phyloP scores from a whole-genome alignment of 2,113 vertebrate species.

The Crotophaga sulcirostris region DNA sequence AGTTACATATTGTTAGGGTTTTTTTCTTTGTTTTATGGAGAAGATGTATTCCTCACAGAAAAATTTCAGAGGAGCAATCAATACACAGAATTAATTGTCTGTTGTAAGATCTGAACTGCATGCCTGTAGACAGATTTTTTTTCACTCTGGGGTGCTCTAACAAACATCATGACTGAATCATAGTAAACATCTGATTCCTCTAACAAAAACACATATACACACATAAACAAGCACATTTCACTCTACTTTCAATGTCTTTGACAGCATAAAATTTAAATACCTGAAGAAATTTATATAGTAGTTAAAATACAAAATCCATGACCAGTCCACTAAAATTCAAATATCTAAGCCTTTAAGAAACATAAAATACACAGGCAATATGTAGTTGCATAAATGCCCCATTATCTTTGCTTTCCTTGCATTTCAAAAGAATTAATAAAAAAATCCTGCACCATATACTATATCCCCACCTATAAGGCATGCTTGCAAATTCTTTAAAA shows the following conservation, averaged over 20 bases:
- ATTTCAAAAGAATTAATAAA: not conserved
- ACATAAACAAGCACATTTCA: not conserved
- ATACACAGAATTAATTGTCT: conserved; percentile 7
- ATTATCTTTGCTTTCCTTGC: not conserved
- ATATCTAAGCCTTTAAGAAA: not conserved
- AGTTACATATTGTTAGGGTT: not conserved
- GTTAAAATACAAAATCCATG: not conserved
- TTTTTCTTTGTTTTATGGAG: not conserved
- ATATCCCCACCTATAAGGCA: not conserved
- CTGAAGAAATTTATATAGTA: not conserved
- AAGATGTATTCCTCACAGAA: not conserved
- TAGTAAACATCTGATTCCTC: not conserved
- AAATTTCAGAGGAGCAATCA: not conserved
- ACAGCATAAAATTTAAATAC: not conserved
- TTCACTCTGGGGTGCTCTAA: not conserved
- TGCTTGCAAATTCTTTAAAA: not conserved
- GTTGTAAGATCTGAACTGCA: not conserved
- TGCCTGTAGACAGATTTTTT: not conserved
- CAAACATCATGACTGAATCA: not conserved
- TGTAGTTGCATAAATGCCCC: not conserved
- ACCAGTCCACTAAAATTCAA: not conserved
- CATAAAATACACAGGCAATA: not conserved
- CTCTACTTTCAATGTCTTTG: not conserved
- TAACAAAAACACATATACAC: not conserved
- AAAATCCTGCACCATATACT: not conserved